These are phyloP conservation scores for Chaetops frenatus DNA, from an alignment of 2,113 vertebrate species.

Conservation along the genomic window DNA sequence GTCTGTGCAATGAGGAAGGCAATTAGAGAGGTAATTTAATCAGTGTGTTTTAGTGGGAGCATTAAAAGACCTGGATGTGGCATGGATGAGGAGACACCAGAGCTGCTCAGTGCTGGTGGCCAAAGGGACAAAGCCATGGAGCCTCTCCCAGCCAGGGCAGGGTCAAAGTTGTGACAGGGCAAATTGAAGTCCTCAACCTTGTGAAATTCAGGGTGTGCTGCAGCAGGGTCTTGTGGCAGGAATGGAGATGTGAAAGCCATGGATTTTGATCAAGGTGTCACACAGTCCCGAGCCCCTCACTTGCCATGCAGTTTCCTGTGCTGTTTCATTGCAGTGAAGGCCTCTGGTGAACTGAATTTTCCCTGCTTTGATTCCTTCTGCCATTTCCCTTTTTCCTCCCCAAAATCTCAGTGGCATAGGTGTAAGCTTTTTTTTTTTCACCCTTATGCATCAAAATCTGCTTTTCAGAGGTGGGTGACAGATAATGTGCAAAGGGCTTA, in stretches of 20 bases:
- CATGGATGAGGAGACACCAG: neutral
- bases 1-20: neutral
- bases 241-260: neutral
- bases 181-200: neutral
- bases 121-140: neutral
- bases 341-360: neutral
- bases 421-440: neutral
- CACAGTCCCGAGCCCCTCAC: neutral
- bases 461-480: neutral
- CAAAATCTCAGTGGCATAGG: neutral
- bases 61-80: neutral
- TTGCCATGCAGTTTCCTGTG: neutral
- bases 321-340: neutral
- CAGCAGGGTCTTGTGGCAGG: neutral
- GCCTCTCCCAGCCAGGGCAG: neutral
- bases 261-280: neutral
- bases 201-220: neutral
- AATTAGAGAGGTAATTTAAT: slow-evolving; percentile 41
- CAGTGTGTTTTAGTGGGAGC: neutral
- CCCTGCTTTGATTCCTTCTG: neutral
- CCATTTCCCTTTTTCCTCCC: neutral
- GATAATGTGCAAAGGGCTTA: neutral
- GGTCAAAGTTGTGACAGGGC: neutral
- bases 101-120: neutral
- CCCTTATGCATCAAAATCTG: neutral